Evolutionary conservation across 2,888 invertebrate genomes (phyloP).

Genomic region (Philonicus albiceps): DNA sequence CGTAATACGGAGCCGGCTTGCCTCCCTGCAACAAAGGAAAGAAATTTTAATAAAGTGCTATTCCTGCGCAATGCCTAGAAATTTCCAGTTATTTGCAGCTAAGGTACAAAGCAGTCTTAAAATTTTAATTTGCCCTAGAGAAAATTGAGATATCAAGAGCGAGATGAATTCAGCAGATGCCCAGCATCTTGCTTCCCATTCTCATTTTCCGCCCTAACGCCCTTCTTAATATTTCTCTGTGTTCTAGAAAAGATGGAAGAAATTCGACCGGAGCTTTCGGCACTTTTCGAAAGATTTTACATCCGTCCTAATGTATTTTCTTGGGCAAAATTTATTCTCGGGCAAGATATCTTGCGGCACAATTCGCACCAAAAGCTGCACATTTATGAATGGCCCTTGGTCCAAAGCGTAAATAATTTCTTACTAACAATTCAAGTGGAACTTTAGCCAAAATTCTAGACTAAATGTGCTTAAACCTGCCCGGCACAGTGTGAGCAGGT

Average conservation of each 20-base stretch:
- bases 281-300: background rate
- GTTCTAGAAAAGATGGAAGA: background rate
- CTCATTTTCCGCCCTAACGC: background rate
- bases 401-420: background rate
- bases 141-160: background rate
- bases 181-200: background rate
- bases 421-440: background rate
- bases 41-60: background rate
- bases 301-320: background rate
- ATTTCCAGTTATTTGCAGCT: background rate
- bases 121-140: background rate
- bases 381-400: background rate
- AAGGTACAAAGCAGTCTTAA: background rate
- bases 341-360: background rate
- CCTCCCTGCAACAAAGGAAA: constrained; percentile 57
- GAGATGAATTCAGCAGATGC: background rate
- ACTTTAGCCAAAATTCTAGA: background rate
- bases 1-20: constrained; percentile 63
- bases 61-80: background rate
- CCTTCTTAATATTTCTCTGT: background rate
- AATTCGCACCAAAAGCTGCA: background rate
- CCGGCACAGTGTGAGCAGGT: background rate
- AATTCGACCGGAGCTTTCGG: background rate
- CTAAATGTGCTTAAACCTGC: background rate
- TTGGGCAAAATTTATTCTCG: background rate